Base-by-base conservation (phyloP, 2,113 vertebrate genomes). In the Lanius collurio region DNA sequence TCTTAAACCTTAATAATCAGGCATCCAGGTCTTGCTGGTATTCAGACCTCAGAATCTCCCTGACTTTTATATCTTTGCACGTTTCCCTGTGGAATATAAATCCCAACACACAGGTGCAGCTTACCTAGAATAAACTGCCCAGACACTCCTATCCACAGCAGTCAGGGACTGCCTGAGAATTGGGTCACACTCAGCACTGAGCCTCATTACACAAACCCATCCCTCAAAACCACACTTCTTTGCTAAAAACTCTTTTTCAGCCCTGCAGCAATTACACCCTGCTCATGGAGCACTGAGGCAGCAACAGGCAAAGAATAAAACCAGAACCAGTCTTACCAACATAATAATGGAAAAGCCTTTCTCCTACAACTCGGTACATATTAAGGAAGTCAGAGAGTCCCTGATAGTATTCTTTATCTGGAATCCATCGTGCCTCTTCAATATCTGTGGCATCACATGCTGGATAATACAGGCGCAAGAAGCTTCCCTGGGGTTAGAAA, bases 401-500 rank as follows among this genome's bases (percentile, higher is more conserved):
- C 5, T 87, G 95, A 57, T 99, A 99, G 93, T 99, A 99, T 74
- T 99, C 99, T 57, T 91, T 97, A 60, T 97, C 97, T 6, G 99
- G 99, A 69, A 99, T 98, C 99, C 99, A 99, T 24, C 95, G 55
- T 9, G 99, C 98, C n/a, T 98, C 98, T 59, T 98, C 96, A 0
- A 81, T 81, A 30, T 82, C 87, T 13, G 97, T 91, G 2, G 68
- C 91, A 49, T 97, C 80, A 41, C 98, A 93, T 9, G 99, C 98
- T 8, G 99, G 99, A 89, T 99, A 99, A 97, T 98, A 99, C 7
- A 99, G 97, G 33, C 99, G 98, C 85, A 99, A 96, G 90, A 99
- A 99, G 67, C 94, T 98, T 60, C 99, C 98, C 99, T 99, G 73
- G 75, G 28, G 68, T 84, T 12, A 52, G 69, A 3, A 37, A 67